These are phyloP conservation scores for Orchestes rusci DNA, from an alignment of 2,888 invertebrate genomes.

Conservation along the genomic window DNA sequence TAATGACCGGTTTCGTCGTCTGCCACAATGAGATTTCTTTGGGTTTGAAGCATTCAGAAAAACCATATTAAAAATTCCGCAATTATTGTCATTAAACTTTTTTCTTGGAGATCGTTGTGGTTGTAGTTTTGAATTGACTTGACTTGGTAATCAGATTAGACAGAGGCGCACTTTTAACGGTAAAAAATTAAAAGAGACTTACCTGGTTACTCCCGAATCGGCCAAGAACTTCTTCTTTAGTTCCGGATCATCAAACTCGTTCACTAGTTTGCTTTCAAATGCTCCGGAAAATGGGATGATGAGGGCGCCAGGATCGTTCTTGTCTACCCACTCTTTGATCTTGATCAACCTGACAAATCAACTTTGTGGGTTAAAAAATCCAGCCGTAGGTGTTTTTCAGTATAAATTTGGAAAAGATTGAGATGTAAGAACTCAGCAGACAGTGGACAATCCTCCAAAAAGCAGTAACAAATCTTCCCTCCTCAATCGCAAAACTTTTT, in stretches of 20 bases:
- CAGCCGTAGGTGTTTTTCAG: not conserved
- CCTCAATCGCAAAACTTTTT: too few relatives aligned
- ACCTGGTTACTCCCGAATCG: slow-evolving; percentile 77
- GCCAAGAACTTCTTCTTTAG: slow-evolving; percentile 74
- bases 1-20: slow-evolving; percentile 37
- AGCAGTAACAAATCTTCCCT: too few relatives aligned
- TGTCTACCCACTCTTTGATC: slow-evolving; percentile 98
- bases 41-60: slow-evolving; percentile 33
- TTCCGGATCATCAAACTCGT: slow-evolving; percentile 75
- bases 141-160: too few relatives aligned
- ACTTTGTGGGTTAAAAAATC: not conserved
- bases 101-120: not conserved
- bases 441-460: too few relatives aligned
- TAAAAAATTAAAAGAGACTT: slow-evolving; percentile 27
- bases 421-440: too few relatives aligned
- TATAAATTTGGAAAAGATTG: too few relatives aligned
- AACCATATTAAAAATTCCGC: slow-evolving; percentile 25
- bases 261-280: slow-evolving; percentile 78
- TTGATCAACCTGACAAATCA: slow-evolving; percentile 67
- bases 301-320: slow-evolving; percentile 87
- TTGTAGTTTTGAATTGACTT: slow-evolving; percentile 1
- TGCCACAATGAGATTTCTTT: slow-evolving; percentile 27
- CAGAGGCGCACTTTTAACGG: too few relatives aligned
- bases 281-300: slow-evolving; percentile 95
- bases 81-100: slow-evolving; percentile 36